Percentiles rank a stretch among this genome's conserved stretches.
Conservation (phyloP, 2,888 invertebrate species). For the Eristalis intricaria region DNA sequence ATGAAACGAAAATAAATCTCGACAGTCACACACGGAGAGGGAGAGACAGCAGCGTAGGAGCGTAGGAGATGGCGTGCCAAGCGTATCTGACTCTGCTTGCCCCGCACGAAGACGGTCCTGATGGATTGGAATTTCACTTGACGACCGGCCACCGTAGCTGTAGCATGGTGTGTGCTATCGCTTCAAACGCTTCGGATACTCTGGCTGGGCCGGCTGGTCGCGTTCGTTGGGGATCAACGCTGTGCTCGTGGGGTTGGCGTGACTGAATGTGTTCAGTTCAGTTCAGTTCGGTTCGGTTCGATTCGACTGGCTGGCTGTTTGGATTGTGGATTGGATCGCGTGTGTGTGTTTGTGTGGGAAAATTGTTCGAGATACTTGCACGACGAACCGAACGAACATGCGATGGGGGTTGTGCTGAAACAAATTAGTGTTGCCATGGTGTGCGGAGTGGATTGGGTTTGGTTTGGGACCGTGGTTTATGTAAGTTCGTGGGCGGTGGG, state of each 20-base stretch:
- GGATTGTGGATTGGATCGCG: conserved; percentile 15
- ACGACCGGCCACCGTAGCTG: conserved; percentile 65
- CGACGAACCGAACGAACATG: conserved; percentile 20
- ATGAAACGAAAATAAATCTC: conserved; percentile 30
- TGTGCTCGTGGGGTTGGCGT: conserved; percentile 20
- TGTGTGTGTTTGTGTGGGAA: conserved; percentile 26
- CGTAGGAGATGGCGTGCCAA: background rate
- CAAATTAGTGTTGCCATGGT: conserved; percentile 52
- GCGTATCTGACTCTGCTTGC: background rate
- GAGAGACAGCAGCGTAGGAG: background rate
- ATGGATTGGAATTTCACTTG: conserved; percentile 61
- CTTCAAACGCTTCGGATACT: conserved; percentile 67
- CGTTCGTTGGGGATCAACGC: conserved; percentile 19
- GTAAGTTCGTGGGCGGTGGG: background rate
- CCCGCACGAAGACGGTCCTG: conserved; percentile 67
- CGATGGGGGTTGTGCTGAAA: conserved; percentile 15
- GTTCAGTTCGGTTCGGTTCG: conserved; percentile 25
- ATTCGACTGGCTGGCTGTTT: conserved; percentile 22
- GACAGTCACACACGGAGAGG: background rate
- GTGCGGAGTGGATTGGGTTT: background rate
- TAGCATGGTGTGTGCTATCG: conserved; percentile 68
- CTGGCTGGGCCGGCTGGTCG: conserved; percentile 3
- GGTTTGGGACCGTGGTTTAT: background rate
- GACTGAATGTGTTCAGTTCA: conserved; percentile 21
- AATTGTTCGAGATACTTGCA: conserved; percentile 34